Evolutionary conservation across 2,888 invertebrate genomes (phyloP).

Genomic region (Tholera decimalis): DNA sequence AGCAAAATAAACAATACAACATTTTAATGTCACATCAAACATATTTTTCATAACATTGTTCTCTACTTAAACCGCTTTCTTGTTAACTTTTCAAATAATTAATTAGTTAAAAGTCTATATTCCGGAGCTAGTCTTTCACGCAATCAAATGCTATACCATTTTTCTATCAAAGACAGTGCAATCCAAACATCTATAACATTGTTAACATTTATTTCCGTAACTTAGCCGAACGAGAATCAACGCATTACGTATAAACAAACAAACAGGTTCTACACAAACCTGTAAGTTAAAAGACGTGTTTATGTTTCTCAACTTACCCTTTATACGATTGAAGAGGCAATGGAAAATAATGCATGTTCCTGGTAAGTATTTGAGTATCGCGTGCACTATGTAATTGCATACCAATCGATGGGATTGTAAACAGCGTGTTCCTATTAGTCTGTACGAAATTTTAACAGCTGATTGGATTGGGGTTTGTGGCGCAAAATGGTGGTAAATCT

Average conservation of each 20-base stretch:
- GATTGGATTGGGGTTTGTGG: slow-evolving; percentile 12
- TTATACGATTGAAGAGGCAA: slow-evolving; percentile 14
- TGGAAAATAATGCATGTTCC: slow-evolving; percentile 46
- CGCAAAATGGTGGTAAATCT: not conserved
- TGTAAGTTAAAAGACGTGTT: slow-evolving; percentile 1
- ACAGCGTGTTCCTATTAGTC: slow-evolving; percentile 44
- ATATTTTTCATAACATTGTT: slow-evolving; percentile 1
- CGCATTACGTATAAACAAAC: not conserved
- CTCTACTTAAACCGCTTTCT: slow-evolving; percentile 2
- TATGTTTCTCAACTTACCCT: slow-evolving; percentile 12
- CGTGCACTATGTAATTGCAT: slow-evolving; percentile 38
- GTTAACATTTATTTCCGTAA: slow-evolving; percentile 26
- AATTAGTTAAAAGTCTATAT: slow-evolving; percentile 10
- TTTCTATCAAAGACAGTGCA: slow-evolving; percentile 13
- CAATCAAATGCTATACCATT: slow-evolving; percentile 18
- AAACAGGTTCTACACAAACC: slow-evolving; percentile 14
- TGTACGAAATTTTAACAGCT: slow-evolving; percentile 20
- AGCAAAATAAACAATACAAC: not conserved
- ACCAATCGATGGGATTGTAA: slow-evolving; percentile 45
- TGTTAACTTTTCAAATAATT: slow-evolving; percentile 3
- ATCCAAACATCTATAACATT: not conserved
- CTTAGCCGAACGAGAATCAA: not conserved
- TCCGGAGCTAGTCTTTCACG: not conserved
- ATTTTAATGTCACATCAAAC: not conserved
- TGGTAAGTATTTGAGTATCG: slow-evolving; percentile 46